Evolutionary conservation across 2,888 invertebrate genomes (phyloP).

Genomic region (Drosophila monieri): DNA sequence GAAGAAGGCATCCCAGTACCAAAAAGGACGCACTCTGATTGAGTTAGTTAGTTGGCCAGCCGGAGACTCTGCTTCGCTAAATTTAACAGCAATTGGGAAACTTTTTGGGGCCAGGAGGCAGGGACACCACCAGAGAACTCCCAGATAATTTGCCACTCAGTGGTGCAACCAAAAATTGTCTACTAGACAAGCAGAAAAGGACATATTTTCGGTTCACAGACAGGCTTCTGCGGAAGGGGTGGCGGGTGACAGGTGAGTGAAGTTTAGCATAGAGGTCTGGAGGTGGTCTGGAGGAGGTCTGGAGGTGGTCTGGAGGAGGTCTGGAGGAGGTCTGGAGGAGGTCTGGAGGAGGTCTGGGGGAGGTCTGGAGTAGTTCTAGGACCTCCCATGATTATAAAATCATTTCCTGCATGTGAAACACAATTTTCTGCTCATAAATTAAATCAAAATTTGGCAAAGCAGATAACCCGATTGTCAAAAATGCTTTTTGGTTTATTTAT

Average conservation of each 20-base stretch:
- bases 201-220: constrained; percentile 7
- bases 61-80: constrained; percentile 62
- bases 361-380: no score
- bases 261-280: constrained; percentile 46
- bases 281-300: no score
- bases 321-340: no score
- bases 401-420: constrained; percentile 37
- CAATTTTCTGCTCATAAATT: constrained; percentile 48
- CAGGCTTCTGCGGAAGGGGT: not conserved
- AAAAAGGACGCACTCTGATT: constrained; percentile 58
- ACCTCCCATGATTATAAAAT: constrained; percentile 23
- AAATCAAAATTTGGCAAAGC: constrained; percentile 44
- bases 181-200: constrained; percentile 23
- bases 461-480: not conserved
- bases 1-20: not conserved
- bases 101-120: constrained; percentile 52
- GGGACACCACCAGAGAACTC: constrained; percentile 47
- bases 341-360: no score
- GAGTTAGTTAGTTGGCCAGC: constrained; percentile 59
- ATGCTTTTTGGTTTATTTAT: not conserved
- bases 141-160: constrained; percentile 62
- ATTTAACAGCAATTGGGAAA: constrained; percentile 82
- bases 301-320: no score
- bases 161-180: constrained; percentile 19
- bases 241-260: no score